Evolutionary conservation across 2,113 vertebrate species (phyloP).

Genomic region (Ageneiosus marmoratus): DNA sequence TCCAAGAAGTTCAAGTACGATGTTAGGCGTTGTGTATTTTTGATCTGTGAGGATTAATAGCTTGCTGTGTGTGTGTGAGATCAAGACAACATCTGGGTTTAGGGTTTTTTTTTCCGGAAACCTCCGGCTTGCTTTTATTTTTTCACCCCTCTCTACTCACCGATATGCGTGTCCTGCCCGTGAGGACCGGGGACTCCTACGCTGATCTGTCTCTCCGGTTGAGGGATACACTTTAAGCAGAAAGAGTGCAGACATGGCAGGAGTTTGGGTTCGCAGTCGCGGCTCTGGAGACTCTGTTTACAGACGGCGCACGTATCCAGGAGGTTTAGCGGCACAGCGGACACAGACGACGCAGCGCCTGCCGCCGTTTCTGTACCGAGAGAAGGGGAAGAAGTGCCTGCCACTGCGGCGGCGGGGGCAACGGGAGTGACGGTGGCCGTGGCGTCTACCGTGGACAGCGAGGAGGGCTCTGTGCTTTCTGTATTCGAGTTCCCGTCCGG

Average conservation of each 20-base stretch:
- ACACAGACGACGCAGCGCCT: conserved; percentile 70
- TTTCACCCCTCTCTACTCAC: conserved; percentile 67
- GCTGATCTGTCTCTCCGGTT: conserved; percentile 89
- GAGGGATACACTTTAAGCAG: conserved; percentile 91
- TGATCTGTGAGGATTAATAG: background rate
- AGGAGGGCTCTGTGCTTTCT: conserved; percentile 58
- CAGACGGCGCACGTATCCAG: conserved; percentile 94
- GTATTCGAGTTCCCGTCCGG: conserved; percentile 51
- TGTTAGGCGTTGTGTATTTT: background rate
- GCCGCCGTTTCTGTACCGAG: conserved; percentile 68
- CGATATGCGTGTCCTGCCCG: conserved; percentile 93
- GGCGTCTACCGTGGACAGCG: conserved; percentile 47
- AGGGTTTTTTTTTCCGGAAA: background rate
- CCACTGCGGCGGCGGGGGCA: background rate
- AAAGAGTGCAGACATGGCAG: conserved; percentile 96
- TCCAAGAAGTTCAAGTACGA: background rate
- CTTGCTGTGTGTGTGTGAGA: background rate
- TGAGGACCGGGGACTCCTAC: conserved; percentile 87
- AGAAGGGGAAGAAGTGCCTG: conserved; percentile 54
- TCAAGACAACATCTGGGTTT: background rate
- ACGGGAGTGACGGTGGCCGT: background rate
- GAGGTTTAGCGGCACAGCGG: conserved; percentile 78
- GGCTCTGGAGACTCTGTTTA: conserved; percentile 92
- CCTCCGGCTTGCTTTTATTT: background rate
- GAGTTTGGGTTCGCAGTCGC: conserved; percentile 93